Evolutionary conservation across 1,140 invertebrate genomes (phyloP), one percentile per base, ranked within the genome.

Genomic region (Procambarus virginalis): DNA sequence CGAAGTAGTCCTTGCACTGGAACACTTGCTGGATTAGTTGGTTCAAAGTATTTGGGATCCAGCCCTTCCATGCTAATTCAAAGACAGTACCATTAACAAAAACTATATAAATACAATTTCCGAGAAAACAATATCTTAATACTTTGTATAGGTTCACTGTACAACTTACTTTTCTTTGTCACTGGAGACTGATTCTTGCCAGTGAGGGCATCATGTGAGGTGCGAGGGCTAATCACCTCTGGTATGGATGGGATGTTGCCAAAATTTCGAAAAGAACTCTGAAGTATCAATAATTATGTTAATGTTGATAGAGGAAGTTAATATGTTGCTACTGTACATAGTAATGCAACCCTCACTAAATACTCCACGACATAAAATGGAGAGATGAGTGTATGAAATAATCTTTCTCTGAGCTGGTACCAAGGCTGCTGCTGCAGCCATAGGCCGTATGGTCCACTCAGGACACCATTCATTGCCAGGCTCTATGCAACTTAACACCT

Each of bases 111-210:
- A 55, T 9, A 55, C 6, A 55, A 55, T 55, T 55, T n/a, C n/a
- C n/a, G 51, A 55, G 51, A 55, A 55, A 55, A 55, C 12, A 9
- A 55, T 55, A 12, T 9, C 12, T 55, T 55, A 55, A 55, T 55
- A 2, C 51, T 55, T 55, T 55, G 6, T 2, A n/a, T n/a, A n/a
- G n/a, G 14, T 45, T 55, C 0, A 60, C 22, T 12, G n/a, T n/a
- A 14, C 22, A n/a, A 81, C 85, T 81, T 55, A 87, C 85, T 87
- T 87, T 87, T 87, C 85, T 51, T 87, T 87, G 46, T 81, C 76
- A 55, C n/a, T 17, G 82, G 82, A 14, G 85, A 51, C 3, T 4
- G 6, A 55, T 49, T 46, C 58, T 86, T 86, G 2, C 49, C 55
- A n/a, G 76, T 20, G 10, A 58, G 76, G 0, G 76, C n/a, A n/a